Conservation (phyloP, 2,888 invertebrate genomes). For the Smittia aterrima region DNA sequence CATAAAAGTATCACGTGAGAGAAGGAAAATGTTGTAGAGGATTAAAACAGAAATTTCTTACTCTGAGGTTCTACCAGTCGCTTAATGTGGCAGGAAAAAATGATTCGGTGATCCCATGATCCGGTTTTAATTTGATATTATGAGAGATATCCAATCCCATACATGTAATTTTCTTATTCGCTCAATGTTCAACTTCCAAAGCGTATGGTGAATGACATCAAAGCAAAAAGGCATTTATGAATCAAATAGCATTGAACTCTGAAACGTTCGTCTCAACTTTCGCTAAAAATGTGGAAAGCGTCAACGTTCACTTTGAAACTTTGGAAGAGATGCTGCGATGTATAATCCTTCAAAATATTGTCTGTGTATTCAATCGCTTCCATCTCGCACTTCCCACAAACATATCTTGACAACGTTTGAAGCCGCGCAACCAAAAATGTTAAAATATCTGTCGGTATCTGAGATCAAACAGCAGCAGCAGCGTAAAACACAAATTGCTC, state of each 20-base stretch:
- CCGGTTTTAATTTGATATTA: constrained; percentile 17
- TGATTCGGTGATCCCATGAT: not conserved
- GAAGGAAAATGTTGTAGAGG: too few relatives aligned
- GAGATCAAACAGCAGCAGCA: not conserved
- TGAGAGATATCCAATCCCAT: not conserved
- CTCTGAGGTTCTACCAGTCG: too few relatives aligned
- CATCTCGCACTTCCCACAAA: not conserved
- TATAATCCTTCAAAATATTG: not conserved
- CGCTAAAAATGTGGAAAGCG: not conserved
- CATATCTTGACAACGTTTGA: not conserved
- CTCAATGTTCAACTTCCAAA: not conserved
- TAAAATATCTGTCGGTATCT: not conserved
- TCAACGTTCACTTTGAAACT: not conserved
- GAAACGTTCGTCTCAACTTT: constrained; percentile 5
- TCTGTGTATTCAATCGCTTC: not conserved
- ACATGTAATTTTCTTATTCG: not conserved
- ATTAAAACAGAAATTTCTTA: too few relatives aligned
- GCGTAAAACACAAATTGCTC: not conserved
- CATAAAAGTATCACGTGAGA: too few relatives aligned
- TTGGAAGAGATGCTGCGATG: not conserved
- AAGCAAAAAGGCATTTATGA: not conserved
- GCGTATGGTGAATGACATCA: constrained; percentile 31
- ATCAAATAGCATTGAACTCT: constrained; percentile 9
- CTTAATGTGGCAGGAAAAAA: too few relatives aligned
- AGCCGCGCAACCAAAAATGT: not conserved